Conservation (phyloP, 2,888 invertebrate species). For the Chydorus sphaericus region DNA sequence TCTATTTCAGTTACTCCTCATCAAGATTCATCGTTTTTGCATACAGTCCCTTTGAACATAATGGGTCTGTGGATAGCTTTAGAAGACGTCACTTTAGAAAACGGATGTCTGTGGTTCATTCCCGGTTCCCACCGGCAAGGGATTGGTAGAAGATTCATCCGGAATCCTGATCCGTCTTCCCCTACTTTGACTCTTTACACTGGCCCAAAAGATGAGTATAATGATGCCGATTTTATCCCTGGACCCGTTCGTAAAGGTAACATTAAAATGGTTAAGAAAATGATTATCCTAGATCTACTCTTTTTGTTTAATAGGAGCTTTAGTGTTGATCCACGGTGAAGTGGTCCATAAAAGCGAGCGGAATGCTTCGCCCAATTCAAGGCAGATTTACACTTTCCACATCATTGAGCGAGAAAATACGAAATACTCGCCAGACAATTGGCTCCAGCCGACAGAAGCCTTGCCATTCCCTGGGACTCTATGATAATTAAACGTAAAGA, state of each 20-base stretch:
- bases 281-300: not conserved
- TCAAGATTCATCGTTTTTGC: constrained; percentile 77
- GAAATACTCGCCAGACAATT: constrained; percentile 64
- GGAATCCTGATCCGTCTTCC: constrained; percentile 47
- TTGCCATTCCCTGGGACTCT: constrained; percentile 56
- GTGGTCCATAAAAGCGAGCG: constrained; percentile 83
- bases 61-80: constrained; percentile 92
- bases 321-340: constrained; percentile 78
- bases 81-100: constrained; percentile 80
- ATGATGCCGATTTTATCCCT: constrained; percentile 12
- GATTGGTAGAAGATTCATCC: constrained; percentile 51
- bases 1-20: constrained; percentile 48
- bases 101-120: constrained; percentile 87
- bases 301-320: constrained; percentile 47
- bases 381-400: constrained; percentile 93
- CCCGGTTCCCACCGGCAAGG: constrained; percentile 81
- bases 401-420: constrained; percentile 63
- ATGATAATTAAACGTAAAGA: constrained; percentile 29
- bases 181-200: constrained; percentile 50
- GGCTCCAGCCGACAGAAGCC: constrained; percentile 59
- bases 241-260: constrained; percentile 65
- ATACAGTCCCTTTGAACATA: constrained; percentile 64
- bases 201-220: constrained; percentile 32
- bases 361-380: constrained; percentile 66
- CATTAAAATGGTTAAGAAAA: not conserved